Evolutionary conservation across 2,113 vertebrate genomes (phyloP), one percentile per base, ranked within the genome.

Genomic region (Empidonax traillii): DNA sequence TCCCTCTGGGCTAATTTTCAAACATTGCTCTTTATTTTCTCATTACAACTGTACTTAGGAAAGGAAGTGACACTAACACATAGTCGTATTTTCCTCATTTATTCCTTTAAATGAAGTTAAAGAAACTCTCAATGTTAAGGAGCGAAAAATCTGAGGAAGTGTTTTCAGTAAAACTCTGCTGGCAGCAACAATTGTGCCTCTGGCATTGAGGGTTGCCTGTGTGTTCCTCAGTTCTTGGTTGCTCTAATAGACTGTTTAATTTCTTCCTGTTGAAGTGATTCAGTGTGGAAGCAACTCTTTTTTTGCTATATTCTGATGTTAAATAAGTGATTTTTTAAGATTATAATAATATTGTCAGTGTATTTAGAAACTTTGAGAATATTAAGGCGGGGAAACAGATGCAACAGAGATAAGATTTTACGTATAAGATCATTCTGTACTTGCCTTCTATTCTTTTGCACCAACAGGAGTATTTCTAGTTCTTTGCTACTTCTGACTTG

Each of bases 81-180:
- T 19, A 65, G 51, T 55, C 0, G 1, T 63, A 17, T 78, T 91
- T 82, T 94, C 56, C 47, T 86, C 55, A 92, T 93, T 95, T 90
- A 44, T 53, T 83, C 61, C 53, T 87, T 85, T 84, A 87, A 94
- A 90, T 87, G 51, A 66, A 89, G 39, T 82, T 71, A 92, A 93
- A 93, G 56, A 78, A 91, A 46, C 63, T 80, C 66, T 78, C 30
- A 51, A 9, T 63, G 33, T 68, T 85, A 62, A 91, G 67, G 56
- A 94, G 33, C 0, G 0, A 92, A 95, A 85, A 72, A 71, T 80
- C 69, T 92, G 52, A 35, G 63, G 41, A 85, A 90, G n/a, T 28
- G 23, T 69, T 94, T 95, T 91, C 67, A 87, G 94, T 92, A 83
- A 93, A 96, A 71, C 59, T 72, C 44, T 80, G 21, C 55, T 92